Base-by-base conservation (phyloP, 2,888 invertebrate genomes). In the Malacosoma neustria region DNA sequence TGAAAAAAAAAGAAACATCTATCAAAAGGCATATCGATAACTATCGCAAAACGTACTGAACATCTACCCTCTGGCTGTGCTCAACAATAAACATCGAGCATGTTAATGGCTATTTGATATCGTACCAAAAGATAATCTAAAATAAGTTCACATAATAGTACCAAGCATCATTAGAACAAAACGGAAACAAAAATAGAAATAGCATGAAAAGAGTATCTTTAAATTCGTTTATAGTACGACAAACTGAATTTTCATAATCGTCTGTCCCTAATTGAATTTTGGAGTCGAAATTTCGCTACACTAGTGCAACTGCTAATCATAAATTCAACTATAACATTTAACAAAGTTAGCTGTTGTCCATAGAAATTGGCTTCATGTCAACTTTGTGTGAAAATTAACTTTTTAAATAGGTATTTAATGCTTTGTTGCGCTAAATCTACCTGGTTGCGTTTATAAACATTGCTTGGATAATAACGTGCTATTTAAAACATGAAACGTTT, bases 261-360 rank as follows among this genome's bases (percentile, higher is more conserved):
- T 48, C 39, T 45, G 49, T 60, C 51, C 42, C 41, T 62, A 66
- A 70, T 67, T 64, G 56, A 61, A 63, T 70, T 61, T 49, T 50
- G 53, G 65, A 67, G 57, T 66, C 61, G 51, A 39, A 46, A 54
- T 54, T 49, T 47, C 48, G 54, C 57, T 57, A 54, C 61, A 61
- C 57, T 57, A 50, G 54, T 49, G 9, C 53, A 54, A 57, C 57
- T 59, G 62, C 59, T 66, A 65, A 70, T 67, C 64, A 69, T 69
- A 70, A 70, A 71, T 70, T 71, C 60, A 54, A 51, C 53, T 64
- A 69, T 62, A 66, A 66, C 60, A 61, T 68, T 67, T 67, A 66
- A 65, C 70, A 66, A 71, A 70, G 64, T 72, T 73, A 59, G 57
- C 62, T 63, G 70, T 69, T 69, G 59, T 56, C 59, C 43, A 48